Evolutionary conservation across 2,797 vertebrate species (phyloP).

Genomic region (Tangara arthus): DNA sequence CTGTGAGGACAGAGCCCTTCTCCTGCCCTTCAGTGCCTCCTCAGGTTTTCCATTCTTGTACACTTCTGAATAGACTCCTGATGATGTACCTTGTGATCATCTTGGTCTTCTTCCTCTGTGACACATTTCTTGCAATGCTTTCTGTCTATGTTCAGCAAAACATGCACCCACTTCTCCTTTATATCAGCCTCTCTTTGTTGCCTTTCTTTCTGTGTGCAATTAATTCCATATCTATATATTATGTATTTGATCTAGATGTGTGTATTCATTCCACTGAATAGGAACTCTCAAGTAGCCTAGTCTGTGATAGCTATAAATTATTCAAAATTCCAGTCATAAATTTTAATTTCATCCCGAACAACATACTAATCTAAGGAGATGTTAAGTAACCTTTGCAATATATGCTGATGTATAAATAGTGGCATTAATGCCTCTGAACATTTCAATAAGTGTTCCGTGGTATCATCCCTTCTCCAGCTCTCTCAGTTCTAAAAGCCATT

Average conservation of each 20-base stretch:
- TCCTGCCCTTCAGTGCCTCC: neutral
- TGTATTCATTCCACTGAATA: conserved; percentile 39
- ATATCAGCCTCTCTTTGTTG: neutral
- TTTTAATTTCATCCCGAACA: conserved; percentile 67
- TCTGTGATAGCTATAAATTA: conserved; percentile 69
- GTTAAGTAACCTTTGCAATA: conserved; percentile 68
- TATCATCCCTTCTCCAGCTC: neutral
- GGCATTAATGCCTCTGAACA: conserved; percentile 49
- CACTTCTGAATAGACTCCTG: neutral
- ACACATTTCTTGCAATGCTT: neutral
- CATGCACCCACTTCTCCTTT: neutral
- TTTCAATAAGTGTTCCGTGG: conserved; percentile 42
- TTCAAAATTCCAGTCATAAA: conserved; percentile 68
- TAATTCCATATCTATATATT: conserved; percentile 24
- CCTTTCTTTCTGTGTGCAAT: neutral
- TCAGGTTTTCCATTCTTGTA: neutral
- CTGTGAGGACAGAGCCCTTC: neutral
- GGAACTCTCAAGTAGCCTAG: conserved; percentile 38
- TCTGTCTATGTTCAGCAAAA: neutral
- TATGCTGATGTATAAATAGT: conserved; percentile 62
- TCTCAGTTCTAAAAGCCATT: neutral
- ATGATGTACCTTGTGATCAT: neutral
- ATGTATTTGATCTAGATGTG: conserved; percentile 42
- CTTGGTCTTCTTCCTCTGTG: neutral
- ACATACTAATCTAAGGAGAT: conserved; percentile 63